Evolutionary conservation across 1,140 invertebrate genomes (phyloP), one percentile per base, ranked within the genome.

Genomic region (Neodiprion pinetum): DNA sequence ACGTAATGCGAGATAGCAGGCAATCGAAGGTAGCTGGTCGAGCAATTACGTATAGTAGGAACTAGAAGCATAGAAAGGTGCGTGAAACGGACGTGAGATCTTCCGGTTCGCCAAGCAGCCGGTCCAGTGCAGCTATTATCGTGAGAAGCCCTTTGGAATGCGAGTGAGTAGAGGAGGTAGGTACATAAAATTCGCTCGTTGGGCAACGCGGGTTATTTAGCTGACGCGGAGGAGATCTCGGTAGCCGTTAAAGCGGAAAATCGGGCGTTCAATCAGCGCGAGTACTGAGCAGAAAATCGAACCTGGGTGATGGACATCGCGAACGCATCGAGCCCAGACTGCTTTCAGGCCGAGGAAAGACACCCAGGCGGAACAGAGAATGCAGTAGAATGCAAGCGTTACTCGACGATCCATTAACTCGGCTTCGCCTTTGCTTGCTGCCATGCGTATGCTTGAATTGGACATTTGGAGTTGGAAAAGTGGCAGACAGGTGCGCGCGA

Each of bases 161-260:
- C 11, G n/a, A 61, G 11, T 11, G 53, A 17, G 53, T 17, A 61
- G 53, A 61, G 50, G 10, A 53, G 53, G 53, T 61, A 61, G 11
- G 53, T 61, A 61, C 53, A 61, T 61, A 61, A 61, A 61, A 61
- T 61, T 61, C 53, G 53, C 53, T 61, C n/a, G 53, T 61, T 61
- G 53, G n/a, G 53, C 53, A 61, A 4, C 53, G 53, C 53, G 53
- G 28, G 11, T 14, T 17, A 61, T 61, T 61, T 61, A 61, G 53
- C 53, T 5, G n/a, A 61, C 28, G 28, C 28, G 2, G 28, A 40
- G 28, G 28, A 40, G 5, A 61, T 14, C 11, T 17, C 3, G n/a
- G 53, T 17, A 61, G 7, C n/a, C 53, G 53, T 61, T 17, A 61
- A 61, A 14, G 53, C 53, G 53, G 53, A 61, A 61, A 61, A 61